Percentiles rank a stretch among this genome's conserved stretches.
phyloP scores from a whole-genome alignment of 2,888 invertebrate species.

The Alsophila aescularia region DNA sequence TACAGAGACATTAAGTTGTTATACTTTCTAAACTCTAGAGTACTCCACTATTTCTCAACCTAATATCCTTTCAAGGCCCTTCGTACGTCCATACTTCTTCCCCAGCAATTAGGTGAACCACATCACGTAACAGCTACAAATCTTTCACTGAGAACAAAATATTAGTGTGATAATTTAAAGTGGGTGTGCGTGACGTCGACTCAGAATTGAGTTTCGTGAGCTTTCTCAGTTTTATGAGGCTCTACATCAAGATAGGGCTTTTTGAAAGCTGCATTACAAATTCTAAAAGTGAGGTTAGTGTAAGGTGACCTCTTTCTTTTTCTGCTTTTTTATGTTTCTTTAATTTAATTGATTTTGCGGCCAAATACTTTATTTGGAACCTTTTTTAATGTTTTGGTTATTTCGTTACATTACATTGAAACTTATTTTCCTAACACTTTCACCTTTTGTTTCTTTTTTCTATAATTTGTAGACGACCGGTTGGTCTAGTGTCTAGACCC shows the following conservation, averaged over 20 bases:
- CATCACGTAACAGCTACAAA: constrained; percentile 33
- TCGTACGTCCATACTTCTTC: constrained; percentile 3
- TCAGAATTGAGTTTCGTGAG: constrained; percentile 21
- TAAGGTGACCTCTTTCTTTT: neutral
- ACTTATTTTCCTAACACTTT: no score
- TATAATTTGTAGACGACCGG: no score
- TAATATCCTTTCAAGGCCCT: no score
- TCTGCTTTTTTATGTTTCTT: neutral
- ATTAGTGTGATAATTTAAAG: constrained; percentile 34
- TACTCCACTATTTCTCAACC: no score
- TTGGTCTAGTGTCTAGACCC: no score
- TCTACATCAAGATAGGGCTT: constrained; percentile 22
- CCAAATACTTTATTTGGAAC: no score
- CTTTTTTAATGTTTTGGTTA: no score
- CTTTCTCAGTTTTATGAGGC: constrained; percentile 26
- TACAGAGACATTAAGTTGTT: no score
- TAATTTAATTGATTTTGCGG: neutral
- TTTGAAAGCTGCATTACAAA: constrained; percentile 7
- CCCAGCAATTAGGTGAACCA: constrained; percentile 20
- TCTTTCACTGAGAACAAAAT: constrained; percentile 28
- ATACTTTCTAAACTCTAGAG: no score
- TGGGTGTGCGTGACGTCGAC: constrained; percentile 21
- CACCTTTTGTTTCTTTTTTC: no score
- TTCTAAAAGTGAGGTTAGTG: neutral
- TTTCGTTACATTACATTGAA: no score